Evolutionary conservation across 92 coral and sea anemone genomes (phyloP).

Genomic region (Parazoanthus atlanticus): DNA sequence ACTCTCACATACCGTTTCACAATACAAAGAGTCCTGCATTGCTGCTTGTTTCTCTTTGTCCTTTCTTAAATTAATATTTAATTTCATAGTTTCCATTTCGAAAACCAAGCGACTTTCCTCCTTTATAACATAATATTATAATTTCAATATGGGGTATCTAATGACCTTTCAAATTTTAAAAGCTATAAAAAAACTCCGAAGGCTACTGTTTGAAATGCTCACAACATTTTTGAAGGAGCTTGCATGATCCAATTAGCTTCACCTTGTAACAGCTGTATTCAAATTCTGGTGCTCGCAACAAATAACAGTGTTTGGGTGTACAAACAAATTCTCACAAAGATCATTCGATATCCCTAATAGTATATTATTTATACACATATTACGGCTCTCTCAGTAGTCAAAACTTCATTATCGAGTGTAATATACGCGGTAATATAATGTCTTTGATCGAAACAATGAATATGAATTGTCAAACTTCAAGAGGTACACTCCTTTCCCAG

Average conservation of each 20-base stretch:
- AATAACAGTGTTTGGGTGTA: neutral
- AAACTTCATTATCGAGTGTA: conserved; percentile 79
- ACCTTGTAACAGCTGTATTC: neutral
- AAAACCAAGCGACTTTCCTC: neutral
- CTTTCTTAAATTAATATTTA: too few relatives aligned
- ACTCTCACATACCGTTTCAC: neutral
- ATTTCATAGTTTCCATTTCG: neutral
- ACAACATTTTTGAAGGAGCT: neutral
- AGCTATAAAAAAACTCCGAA: neutral
- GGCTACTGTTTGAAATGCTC: neutral
- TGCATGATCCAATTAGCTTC: neutral
- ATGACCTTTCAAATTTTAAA: neutral
- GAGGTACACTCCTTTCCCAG: conserved; percentile 94
- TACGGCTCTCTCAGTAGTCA: neutral
- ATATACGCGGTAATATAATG: conserved; percentile 93
- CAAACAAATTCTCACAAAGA: neutral
- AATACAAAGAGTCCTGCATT: neutral
- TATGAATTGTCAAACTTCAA: conserved; percentile 98
- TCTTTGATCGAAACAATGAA: conserved; percentile 96
- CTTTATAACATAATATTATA: too few relatives aligned
- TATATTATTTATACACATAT: neutral
- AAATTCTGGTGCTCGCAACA: neutral
- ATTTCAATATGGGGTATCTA: neutral
- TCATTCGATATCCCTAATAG: neutral
- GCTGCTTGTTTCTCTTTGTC: too few relatives aligned